These are phyloP conservation scores for Nothoprocta pentlandii DNA, from an alignment of 2,113 vertebrate species.

Conservation along the genomic window DNA sequence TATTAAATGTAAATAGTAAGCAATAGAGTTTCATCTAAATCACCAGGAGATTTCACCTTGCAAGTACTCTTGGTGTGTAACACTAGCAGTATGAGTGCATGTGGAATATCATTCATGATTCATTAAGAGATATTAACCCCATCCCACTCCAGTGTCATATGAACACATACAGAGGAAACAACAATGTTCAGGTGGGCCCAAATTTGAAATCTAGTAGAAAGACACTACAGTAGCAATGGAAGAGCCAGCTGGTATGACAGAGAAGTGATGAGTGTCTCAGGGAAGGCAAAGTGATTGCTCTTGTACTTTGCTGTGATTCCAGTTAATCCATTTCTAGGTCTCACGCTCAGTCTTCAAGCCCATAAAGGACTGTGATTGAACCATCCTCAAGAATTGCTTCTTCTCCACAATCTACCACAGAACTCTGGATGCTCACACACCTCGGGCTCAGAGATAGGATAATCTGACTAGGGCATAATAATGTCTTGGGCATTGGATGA, in stretches of 20 bases:
- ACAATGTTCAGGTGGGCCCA: background rate
- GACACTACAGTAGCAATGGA: background rate
- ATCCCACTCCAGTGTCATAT: background rate
- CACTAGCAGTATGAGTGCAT: background rate
- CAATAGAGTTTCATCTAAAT: background rate
- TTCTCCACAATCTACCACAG: background rate
- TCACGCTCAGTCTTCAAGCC: background rate
- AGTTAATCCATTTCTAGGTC: background rate
- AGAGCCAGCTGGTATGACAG: background rate
- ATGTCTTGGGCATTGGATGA: background rate
- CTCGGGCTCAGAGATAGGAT: background rate
- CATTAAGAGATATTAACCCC: background rate
- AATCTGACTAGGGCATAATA: background rate
- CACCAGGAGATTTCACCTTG: rapidly evolving
- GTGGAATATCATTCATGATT: background rate
- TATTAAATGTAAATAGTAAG: background rate
- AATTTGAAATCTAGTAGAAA: background rate
- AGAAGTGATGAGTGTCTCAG: background rate
- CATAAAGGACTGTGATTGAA: background rate
- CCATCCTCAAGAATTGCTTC: background rate
- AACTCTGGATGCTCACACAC: background rate
- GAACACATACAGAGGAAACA: background rate
- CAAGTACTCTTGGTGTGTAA: background rate
- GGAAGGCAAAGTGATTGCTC: background rate
- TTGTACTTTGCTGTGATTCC: background rate